Conservation (phyloP, 1,140 invertebrate genomes). For the Phenacoccus solenopsis region DNA sequence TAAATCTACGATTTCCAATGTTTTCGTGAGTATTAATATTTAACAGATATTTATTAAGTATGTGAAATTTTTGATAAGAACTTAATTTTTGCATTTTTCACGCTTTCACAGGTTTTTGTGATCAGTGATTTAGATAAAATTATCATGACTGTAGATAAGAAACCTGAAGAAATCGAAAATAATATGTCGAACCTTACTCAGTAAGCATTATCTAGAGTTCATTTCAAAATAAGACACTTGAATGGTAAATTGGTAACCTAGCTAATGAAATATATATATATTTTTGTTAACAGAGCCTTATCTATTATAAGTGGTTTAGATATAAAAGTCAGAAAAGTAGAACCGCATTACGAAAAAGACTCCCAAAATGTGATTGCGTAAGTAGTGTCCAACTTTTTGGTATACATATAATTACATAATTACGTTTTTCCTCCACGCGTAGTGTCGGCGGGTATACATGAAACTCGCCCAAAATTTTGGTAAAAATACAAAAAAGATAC, state of each 20-base stretch:
- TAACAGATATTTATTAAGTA: neutral
- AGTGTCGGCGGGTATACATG: too few species aligned
- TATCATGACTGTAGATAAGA: slow-evolving; percentile 1
- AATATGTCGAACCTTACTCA: neutral
- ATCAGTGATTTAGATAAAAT: slow-evolving; percentile 14
- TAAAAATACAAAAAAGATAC: too few species aligned
- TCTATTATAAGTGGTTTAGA: slow-evolving; percentile 60
- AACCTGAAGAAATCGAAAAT: slow-evolving; percentile 4
- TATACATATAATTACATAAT: too few species aligned
- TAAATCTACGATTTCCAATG: slow-evolving; percentile 63
- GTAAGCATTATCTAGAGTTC: slow-evolving; percentile 1
- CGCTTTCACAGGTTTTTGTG: neutral
- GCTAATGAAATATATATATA: too few species aligned
- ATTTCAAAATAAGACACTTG: too few species aligned
- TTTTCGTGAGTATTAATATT: slow-evolving; percentile 51
- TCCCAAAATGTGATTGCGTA: slow-evolving; percentile 48
- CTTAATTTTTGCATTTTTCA: neutral
- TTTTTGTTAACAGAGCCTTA: slow-evolving; percentile 45
- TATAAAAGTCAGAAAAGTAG: slow-evolving; percentile 59
- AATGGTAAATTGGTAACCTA: too few species aligned
- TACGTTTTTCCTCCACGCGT: too few species aligned
- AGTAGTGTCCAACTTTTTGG: too few species aligned
- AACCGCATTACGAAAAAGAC: slow-evolving; percentile 51
- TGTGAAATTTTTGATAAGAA: neutral
- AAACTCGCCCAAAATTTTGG: too few species aligned